Evolutionary conservation across 2,113 vertebrate species (phyloP).

Genomic region (Grammomys surdaster): DNA sequence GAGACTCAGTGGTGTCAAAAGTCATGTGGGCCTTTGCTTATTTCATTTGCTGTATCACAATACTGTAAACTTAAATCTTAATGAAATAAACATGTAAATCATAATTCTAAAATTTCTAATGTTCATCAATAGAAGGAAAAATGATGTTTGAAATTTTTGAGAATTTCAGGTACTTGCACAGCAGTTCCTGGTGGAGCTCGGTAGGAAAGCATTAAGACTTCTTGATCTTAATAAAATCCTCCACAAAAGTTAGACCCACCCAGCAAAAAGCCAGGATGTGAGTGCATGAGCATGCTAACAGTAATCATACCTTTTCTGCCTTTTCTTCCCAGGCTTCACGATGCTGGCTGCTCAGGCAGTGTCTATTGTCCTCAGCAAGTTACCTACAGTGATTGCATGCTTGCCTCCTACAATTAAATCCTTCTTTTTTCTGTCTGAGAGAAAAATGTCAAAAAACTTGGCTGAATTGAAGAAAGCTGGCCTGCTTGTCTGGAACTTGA

Average conservation of each 20-base stretch:
- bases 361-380: conserved; percentile 95
- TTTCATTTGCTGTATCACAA: neutral
- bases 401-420: conserved; percentile 94
- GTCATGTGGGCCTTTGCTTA: neutral
- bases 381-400: conserved; percentile 94
- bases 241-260: conserved; percentile 79
- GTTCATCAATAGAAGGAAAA: conserved; percentile 49
- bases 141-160: conserved; percentile 53
- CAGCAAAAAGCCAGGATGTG: conserved; percentile 75
- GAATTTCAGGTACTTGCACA: conserved; percentile 36
- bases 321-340: conserved; percentile 88
- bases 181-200: conserved; percentile 61
- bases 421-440: conserved; percentile 95
- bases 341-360: conserved; percentile 92
- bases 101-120: conserved; percentile 69
- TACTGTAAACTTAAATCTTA: conserved; percentile 10
- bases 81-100: conserved; percentile 48
- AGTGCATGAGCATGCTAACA: conserved; percentile 79
- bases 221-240: conserved; percentile 79
- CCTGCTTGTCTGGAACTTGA: conserved; percentile 93
- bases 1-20: neutral
- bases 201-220: conserved; percentile 66
- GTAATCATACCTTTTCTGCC: conserved; percentile 87
- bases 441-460: conserved; percentile 92
- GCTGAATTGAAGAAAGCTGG: conserved; percentile 91